Evolutionary conservation across 2,888 invertebrate genomes (phyloP), one percentile per base, ranked within the genome.

Genomic region (Drosophila aldrichi): DNA sequence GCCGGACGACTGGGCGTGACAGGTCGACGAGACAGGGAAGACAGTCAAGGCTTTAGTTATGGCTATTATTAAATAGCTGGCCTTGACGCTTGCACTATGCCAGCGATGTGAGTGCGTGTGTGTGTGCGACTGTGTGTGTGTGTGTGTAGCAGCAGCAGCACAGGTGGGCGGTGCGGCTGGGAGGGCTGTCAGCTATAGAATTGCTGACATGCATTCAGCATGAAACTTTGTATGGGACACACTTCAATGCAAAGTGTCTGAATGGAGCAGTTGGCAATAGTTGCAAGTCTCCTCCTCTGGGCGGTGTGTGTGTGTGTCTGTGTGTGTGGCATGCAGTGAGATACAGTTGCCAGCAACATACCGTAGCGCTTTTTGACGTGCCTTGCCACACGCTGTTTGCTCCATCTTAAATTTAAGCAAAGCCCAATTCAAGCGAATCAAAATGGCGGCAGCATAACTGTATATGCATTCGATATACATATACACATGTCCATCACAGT

Each of bases 141-240:
- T n/a, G n/a, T n/a, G n/a, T n/a, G n/a, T n/a, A n/a, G n/a, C n/a
- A n/a, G 29, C 18, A 9, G 3, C 6, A 34, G 29, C 14, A 10
- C 16, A 14, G 22, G n/a, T 8, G n/a, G n/a, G 12, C 3, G 16
- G n/a, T 12, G 9, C 14, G 9, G n/a, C 7, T 8, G 18, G 60
- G 61, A 57, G 55, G 43, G 4, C 38, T 38, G 52, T 52, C 62
- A 77, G 57, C 66, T 62, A 52, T 65, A 76, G 48, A 78, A 73
- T 52, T 57, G 51, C 78, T 73, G 75, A 75, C 71, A 82, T 82
- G 88, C 75, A 84, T 88, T 88, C 77, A 85, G 68, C 78, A 63
- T 59, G 70, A 55, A 70, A 85, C 74, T 84, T 49, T 84, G 68
- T 79, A 79, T 74, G 67, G 65, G 57, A 32, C 72, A 69, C 84